Percentiles rank a stretch among this genome's conserved stretches.
Conservation (phyloP, 2,113 vertebrate species). For the Castor canadensis region DNA sequence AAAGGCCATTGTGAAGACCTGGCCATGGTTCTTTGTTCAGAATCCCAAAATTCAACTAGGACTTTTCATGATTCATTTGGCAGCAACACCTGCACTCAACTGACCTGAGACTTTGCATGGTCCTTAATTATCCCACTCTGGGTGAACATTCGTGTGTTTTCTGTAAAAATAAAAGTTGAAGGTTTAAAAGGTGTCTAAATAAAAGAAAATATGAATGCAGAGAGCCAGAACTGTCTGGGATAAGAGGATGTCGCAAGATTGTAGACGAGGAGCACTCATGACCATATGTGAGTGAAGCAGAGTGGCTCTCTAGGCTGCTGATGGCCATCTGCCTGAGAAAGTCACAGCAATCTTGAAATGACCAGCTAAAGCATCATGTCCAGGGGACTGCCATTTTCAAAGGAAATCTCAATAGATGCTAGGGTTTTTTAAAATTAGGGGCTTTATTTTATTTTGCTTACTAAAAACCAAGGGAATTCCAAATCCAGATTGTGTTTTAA, state of each 20-base stretch:
- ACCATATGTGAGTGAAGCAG: accelerated
- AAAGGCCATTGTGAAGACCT: neutral
- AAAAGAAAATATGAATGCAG: neutral
- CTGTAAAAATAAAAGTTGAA: neutral
- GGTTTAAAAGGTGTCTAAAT: neutral
- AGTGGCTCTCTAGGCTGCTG: neutral
- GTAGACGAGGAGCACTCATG: too few species aligned
- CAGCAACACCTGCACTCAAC: neutral
- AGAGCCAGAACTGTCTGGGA: neutral
- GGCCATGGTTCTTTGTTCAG: neutral
- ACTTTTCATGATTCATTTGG: neutral
- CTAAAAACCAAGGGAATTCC: neutral
- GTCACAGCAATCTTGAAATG: neutral
- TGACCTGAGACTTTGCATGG: too few species aligned
- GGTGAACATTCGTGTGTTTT: too few species aligned
- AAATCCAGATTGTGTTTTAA: neutral
- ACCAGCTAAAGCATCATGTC: neutral
- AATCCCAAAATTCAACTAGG: neutral
- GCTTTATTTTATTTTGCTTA: neutral
- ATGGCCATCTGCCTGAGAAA: neutral
- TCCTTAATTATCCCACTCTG: neutral
- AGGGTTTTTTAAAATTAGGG: neutral
- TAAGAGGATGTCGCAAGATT: too few species aligned
- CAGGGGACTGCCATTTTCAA: neutral
- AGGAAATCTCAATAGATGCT: neutral